Percentiles rank a stretch among this genome's conserved stretches.
These are phyloP conservation scores for Clytia hemisphaerica DNA, from an alignment of 30 jellyfish, hydroid and myxozoan genomes.

Conservation along the genomic window DNA sequence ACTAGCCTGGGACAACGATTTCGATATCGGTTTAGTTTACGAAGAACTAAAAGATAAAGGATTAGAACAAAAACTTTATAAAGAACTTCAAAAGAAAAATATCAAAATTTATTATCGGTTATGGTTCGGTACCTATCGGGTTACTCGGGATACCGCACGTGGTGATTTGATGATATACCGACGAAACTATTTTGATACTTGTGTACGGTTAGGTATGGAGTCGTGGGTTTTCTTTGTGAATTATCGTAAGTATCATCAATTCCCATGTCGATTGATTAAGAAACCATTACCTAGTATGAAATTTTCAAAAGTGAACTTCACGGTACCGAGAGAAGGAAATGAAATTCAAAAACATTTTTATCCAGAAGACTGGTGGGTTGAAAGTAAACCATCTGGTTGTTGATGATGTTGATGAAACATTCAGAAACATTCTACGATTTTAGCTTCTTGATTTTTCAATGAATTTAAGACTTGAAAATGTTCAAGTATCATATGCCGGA, in stretches of 20 bases:
- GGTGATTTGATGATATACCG: constrained; percentile 74
- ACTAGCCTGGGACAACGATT: constrained; percentile 89
- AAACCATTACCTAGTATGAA: constrained; percentile 46
- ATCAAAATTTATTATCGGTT: constrained; percentile 52
- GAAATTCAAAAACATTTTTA: constrained; percentile 65
- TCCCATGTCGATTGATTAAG: constrained; percentile 47
- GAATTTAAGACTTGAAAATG: too few species aligned
- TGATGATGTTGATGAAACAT: too few species aligned
- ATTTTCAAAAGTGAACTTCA: constrained; percentile 56
- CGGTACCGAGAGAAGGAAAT: constrained; percentile 73
- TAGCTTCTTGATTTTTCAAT: too few species aligned
- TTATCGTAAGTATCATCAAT: constrained; percentile 67
- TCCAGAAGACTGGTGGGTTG: constrained; percentile 72
- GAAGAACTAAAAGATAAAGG: constrained; percentile 43
- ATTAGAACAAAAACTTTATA: constrained; percentile 24
- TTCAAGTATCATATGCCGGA: too few species aligned
- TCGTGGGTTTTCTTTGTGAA: constrained; percentile 69
- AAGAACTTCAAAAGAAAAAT: constrained; percentile 27
- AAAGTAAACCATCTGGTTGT: constrained; percentile 70
- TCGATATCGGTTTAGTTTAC: constrained; percentile 56
- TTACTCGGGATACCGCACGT: constrained; percentile 30
- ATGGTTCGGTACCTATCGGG: constrained; percentile 64
- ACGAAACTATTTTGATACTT: constrained; percentile 28
- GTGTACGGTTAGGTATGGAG: constrained; percentile 71
- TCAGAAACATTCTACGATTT: too few species aligned